Conservation (phyloP, 2,888 invertebrate genomes). For the Eustalomyia histrio region DNA sequence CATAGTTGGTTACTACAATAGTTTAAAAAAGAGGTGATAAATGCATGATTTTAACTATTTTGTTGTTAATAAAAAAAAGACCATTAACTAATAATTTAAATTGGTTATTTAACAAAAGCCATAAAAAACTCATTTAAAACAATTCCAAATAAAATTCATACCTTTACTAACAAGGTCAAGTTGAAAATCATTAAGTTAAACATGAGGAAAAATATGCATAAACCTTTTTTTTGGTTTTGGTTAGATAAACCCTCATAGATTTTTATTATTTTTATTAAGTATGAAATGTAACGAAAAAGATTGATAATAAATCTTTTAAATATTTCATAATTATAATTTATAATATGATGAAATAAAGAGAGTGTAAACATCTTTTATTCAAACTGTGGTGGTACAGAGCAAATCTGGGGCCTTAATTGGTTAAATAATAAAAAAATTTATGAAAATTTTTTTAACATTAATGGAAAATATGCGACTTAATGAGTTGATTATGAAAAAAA, state of each 20-base stretch:
- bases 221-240: neutral
- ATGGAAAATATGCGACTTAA: no score
- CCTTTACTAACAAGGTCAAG: conserved; percentile 48
- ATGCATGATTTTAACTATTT: conserved; percentile 29
- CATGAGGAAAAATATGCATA: conserved; percentile 31
- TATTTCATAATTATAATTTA: no score
- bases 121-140: conserved; percentile 6
- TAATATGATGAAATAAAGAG: no score
- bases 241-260: conserved; percentile 24
- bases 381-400: no score
- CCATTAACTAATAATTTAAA: conserved; percentile 3
- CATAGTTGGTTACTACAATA: neutral
- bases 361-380: no score
- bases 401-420: no score
- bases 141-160: conserved; percentile 27
- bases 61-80: neutral
- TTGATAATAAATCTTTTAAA: conserved; percentile 36
- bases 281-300: neutral
- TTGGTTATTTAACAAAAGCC: conserved; percentile 15
- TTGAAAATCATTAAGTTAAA: conserved; percentile 39
- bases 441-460: no score
- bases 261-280: conserved; percentile 33
- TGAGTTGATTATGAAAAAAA: no score
- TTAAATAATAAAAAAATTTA: no score
- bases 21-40: conserved; percentile 1